phyloP scores from a whole-genome alignment of 2,888 invertebrate species.

The Pollenia labialis region DNA sequence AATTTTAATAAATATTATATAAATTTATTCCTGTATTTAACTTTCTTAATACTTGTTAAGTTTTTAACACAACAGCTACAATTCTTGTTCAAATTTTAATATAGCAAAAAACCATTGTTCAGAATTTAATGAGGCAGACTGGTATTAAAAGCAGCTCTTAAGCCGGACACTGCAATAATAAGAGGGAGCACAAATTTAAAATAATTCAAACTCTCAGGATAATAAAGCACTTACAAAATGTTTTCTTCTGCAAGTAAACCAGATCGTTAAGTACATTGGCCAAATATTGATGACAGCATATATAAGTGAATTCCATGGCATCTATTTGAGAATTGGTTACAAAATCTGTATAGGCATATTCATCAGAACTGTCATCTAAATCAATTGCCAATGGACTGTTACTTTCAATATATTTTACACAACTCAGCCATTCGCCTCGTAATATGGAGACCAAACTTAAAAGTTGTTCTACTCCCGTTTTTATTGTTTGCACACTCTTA shows the following conservation, averaged over 20 bases:
- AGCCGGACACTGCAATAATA: constrained; percentile 78
- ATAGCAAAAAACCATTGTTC: background rate
- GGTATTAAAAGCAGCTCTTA: constrained; percentile 80
- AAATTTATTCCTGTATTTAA: constrained; percentile 40
- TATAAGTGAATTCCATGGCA: constrained; percentile 82
- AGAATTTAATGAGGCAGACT: constrained; percentile 79
- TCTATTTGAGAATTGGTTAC: constrained; percentile 79
- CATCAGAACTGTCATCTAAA: constrained; percentile 70
- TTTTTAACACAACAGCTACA: constrained; percentile 7
- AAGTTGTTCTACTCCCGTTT: constrained; percentile 80
- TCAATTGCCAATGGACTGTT: constrained; percentile 71
- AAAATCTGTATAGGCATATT: constrained; percentile 74
- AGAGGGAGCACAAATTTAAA: background rate
- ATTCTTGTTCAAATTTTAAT: background rate
- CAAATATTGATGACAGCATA: constrained; percentile 82
- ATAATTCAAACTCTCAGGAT: constrained; percentile 18
- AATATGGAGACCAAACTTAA: constrained; percentile 81
- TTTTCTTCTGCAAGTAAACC: constrained; percentile 79
- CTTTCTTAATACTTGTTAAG: constrained; percentile 46
- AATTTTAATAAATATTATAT: constrained; percentile 15
- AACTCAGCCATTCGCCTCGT: constrained; percentile 81
- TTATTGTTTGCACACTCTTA: constrained; percentile 76
- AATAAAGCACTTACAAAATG: constrained; percentile 76
- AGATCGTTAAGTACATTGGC: constrained; percentile 80
- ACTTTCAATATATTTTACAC: constrained; percentile 77